These are phyloP conservation scores for Ploceus nigricollis DNA, from an alignment of 2,113 vertebrate species.

Conservation along the genomic window DNA sequence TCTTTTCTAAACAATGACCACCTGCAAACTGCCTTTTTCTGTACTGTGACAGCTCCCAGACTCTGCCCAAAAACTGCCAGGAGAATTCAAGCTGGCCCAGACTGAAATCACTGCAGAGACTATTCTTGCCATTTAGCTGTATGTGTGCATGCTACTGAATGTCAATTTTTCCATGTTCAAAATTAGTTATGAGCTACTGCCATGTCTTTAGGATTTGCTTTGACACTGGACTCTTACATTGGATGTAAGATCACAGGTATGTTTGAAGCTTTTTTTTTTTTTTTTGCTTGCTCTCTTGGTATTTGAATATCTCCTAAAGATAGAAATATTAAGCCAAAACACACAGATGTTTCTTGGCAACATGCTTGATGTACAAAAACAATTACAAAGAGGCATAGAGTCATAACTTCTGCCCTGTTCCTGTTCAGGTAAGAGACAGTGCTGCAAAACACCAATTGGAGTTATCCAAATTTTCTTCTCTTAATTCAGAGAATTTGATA, in stretches of 20 bases:
- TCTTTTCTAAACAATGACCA: constrained; percentile 5
- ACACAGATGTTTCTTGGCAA: neutral
- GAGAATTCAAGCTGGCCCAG: neutral
- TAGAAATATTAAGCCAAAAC: neutral
- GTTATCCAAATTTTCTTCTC: neutral
- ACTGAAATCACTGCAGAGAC: neutral
- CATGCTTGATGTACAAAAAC: neutral
- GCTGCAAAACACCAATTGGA: neutral
- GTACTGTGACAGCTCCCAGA: neutral
- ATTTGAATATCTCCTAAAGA: neutral
- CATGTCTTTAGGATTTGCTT: neutral
- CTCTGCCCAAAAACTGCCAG: neutral
- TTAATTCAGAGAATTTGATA: neutral
- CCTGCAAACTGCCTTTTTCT: neutral
- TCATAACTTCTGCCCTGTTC: neutral
- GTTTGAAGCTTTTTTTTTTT: neutral
- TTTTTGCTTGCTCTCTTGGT: neutral
- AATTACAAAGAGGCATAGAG: neutral
- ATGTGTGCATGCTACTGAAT: neutral
- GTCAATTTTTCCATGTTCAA: neutral
- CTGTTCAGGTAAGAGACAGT: neutral
- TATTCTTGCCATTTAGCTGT: neutral
- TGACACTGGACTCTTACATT: too few relatives aligned
- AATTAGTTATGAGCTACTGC: neutral
- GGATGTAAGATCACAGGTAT: neutral